Evolutionary conservation across 1,140 invertebrate species (phyloP).

Genomic region (Ganaspis sp.): DNA sequence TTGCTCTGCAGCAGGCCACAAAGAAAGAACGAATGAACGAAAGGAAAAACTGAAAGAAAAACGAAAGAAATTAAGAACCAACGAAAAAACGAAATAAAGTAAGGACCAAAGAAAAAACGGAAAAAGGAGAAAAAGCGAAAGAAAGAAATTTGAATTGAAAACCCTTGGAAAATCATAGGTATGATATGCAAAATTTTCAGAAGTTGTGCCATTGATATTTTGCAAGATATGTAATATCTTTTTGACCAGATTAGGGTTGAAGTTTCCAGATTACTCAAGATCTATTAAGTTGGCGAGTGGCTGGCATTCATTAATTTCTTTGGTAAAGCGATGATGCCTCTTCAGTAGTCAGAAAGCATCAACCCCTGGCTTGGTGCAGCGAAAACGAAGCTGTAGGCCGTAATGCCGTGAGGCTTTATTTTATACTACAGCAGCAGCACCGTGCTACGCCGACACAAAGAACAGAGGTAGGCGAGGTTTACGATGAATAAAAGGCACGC

Average conservation of each 20-base stretch:
- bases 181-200: no score
- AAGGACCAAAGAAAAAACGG: no score
- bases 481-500: conserved; percentile 24
- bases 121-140: no score
- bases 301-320: conserved; percentile 68
- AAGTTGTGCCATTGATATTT: no score
- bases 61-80: no score
- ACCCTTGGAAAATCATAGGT: no score
- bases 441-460: conserved; percentile 51
- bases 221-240: conserved; percentile 35
- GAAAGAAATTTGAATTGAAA: no score
- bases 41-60: no score
- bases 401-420: conserved; percentile 42
- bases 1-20: no score
- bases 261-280: conserved; percentile 4
- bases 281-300: conserved; percentile 47
- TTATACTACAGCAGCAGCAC: conserved; percentile 42
- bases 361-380: conserved; percentile 22
- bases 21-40: no score
- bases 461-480: conserved; percentile 48
- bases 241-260: conserved; percentile 50
- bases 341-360: conserved; percentile 43
- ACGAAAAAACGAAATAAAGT: no score
- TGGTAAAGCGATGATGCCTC: conserved; percentile 41
- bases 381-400: conserved; percentile 34